A percentile compares a stretch with the other conserved stretches of the same genome.
phyloP scores from a whole-genome alignment of 2,888 invertebrate species.

The Catocala fraxini region DNA sequence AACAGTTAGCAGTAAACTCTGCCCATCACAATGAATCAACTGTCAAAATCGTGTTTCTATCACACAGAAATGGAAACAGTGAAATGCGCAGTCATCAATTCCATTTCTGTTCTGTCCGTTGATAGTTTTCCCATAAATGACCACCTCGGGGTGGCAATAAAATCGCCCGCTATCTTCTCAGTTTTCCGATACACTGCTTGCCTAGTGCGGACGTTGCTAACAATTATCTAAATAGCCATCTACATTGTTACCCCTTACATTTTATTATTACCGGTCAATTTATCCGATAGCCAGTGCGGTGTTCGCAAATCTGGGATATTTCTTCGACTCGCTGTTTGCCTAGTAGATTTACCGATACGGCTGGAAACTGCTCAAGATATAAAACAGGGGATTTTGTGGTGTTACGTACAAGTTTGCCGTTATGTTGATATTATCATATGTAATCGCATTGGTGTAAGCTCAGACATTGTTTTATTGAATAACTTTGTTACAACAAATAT shows the following conservation, averaged over 20 bases:
- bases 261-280: conserved; percentile 88
- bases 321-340: conserved; percentile 74
- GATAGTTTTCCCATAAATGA: conserved; percentile 86
- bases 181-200: conserved; percentile 84
- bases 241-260: conserved; percentile 88
- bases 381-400: conserved; percentile 72
- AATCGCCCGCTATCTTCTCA: conserved; percentile 75
- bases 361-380: conserved; percentile 70
- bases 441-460: conserved; percentile 37
- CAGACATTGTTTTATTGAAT: conserved; percentile 19
- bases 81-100: conserved; percentile 79
- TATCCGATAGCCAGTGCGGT: conserved; percentile 72
- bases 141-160: conserved; percentile 82
- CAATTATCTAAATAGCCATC: conserved; percentile 89
- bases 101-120: conserved; percentile 64
- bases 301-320: conserved; percentile 83
- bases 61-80: conserved; percentile 64
- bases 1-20: conserved; percentile 26
- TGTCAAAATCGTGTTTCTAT: conserved; percentile 61
- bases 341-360: conserved; percentile 81
- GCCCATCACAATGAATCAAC: conserved; percentile 49
- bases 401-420: conserved; percentile 48
- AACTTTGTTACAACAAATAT: too few relatives aligned
- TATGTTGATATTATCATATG: conserved; percentile 47
- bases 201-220: conserved; percentile 78